Evolutionary conservation across 2,888 invertebrate genomes (phyloP), one percentile per base, ranked within the genome.

Genomic region (Hermaeophaga mercurialis): DNA sequence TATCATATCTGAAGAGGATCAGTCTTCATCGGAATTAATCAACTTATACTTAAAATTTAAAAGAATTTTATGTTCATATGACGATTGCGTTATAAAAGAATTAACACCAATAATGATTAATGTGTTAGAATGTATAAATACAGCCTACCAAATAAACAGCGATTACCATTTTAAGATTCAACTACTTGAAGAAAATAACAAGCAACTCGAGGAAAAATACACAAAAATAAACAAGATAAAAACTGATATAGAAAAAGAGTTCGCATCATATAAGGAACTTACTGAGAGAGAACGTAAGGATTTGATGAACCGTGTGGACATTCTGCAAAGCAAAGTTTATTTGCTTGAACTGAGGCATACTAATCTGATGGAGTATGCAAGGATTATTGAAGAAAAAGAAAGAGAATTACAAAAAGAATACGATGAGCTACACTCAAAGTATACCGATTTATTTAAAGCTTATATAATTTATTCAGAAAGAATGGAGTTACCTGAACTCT

Each of bases 71-170:
- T 22, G 24, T 1, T 24, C 24, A 4, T 43, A 26, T 11, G 24
- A 24, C 26, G 24, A 43, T 5, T 14, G 15, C 6, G 14, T 43
- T 5, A 12, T 1, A 26, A 43, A 22, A 8, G 26, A 8, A 3
- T 24, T 43, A 43, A 43, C 43, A 24, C 43, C 43, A 4, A 12
- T 43, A 4, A 43, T 43, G 43, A 9, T 43, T 15, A 22, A 24
- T 6, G 24, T 43, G 2, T 14, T 43, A 14, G 43, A 43, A 24
- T 12, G 24, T 26, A 43, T 43, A 43, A 43, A 43, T 15, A 43
- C 3, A 24, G 43, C 43, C 5, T 24, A 43, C 11, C 43, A 43
- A 24, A 8, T 24, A 24, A 24, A 22, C 8, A 43, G 15, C 12
- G 43, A 43, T 8, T 43, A 14, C 11, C 7, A 24, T 8, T 43